Percentiles rank a stretch among this genome's conserved stretches.
These are phyloP conservation scores for Scylla paramamosain DNA, from an alignment of 1,140 invertebrate genomes.

Conservation along the genomic window DNA sequence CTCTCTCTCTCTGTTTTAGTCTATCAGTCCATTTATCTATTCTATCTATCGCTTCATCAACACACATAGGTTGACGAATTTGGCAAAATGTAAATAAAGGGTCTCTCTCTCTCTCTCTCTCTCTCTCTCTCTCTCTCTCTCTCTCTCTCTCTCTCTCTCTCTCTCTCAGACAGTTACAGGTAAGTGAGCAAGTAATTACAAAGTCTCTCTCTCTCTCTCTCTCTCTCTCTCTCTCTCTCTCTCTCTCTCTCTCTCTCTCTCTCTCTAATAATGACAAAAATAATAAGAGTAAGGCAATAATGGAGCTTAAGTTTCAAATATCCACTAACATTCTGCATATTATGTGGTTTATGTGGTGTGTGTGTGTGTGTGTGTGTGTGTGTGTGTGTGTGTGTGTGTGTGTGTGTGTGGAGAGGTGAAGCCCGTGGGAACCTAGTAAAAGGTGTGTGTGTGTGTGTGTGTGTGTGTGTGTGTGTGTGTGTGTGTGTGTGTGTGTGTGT, in stretches of 20 bases:
- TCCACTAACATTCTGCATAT: too few species aligned
- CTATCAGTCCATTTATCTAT: not conserved
- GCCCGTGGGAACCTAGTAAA: too few species aligned
- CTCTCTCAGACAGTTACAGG: not conserved
- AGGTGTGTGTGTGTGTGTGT: too few species aligned
- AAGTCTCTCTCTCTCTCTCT: not conserved
- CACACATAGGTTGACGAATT: not conserved
- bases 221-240: slow-evolving; percentile 8
- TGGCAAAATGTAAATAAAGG: slow-evolving; percentile 3
- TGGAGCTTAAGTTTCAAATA: too few species aligned
- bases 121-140: not conserved
- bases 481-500: slow-evolving; percentile 19
- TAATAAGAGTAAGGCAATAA: too few species aligned
- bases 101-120: too few species aligned
- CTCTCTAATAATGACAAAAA: not conserved
- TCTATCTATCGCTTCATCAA: not conserved
- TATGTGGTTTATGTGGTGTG: too few species aligned
- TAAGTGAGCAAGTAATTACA: not conserved
- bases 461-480: slow-evolving; percentile 1
- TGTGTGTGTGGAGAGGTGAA: too few species aligned
- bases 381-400: too few species aligned
- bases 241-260: slow-evolving; percentile 12
- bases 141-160: not conserved
- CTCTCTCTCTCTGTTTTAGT: not conserved
- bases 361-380: too few species aligned